Base-by-base conservation (phyloP, 30 jellyfish, hydroid and myxozoan species). In the Chironex yamaguchii region DNA sequence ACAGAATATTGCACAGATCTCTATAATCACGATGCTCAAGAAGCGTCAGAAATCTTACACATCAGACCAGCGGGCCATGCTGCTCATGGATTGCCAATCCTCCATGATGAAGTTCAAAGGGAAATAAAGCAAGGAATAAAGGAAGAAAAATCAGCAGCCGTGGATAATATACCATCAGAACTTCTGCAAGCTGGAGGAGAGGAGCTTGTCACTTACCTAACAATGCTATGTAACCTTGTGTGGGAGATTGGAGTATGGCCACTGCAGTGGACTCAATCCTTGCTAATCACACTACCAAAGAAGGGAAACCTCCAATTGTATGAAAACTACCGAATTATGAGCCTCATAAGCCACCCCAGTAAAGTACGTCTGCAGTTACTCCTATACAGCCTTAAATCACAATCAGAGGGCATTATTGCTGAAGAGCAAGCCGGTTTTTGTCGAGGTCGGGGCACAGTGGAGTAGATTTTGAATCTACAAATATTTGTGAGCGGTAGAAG, bases 341-440 rank as follows among this genome's bases (percentile, higher is more conserved):
- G 88, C 78, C 62, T 76, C 2, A 76, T 76, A 3, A 76, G 88
- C 26, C 88, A 76, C 32, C 28, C 78, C 13, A 17, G 58, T 3
- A 76, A 76, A 12, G 88, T 76, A 1, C n/a, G 51, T 34, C 82
- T 76, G 1, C 4, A 28, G 11, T 20, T 76, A 2, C 23, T 76
- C 11, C 88, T 17, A 24, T 28, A 29, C 22, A 36, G 83, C 29
- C 24, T 76, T 6, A 76, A 4, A 31, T 25, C 63, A 28, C 27
- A 51, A 23, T n/a, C 34, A 1, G 88, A 76, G 26, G 88, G 33
- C 23, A 33, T 76, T 1, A 62, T 76, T 25, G 34, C 6, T 4
- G 88, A 76, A 76, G 25, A 26, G 12, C 88, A 76, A 33, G 82
- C 88, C 1, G 88, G 88, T 1, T 76, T 76, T 25, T 1, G 88